Base-by-base conservation (phyloP, 2,797 vertebrate species). In the Bufotes viridis region DNA sequence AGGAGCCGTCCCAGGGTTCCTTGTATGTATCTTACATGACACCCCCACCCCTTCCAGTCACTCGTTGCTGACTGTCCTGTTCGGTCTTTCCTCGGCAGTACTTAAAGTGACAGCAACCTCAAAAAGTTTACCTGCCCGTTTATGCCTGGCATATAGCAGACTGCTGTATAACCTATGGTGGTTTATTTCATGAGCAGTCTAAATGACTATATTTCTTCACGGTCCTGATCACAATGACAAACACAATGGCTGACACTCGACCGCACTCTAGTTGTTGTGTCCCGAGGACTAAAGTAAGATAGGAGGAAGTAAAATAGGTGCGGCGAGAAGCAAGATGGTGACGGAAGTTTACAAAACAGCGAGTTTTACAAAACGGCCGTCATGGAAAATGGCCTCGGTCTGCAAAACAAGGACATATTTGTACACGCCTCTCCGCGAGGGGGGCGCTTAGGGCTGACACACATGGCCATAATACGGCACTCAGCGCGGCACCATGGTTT, bases 341-440 rank as follows among this genome's bases (percentile, higher is more conserved):
- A n/a, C 55, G 74, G 51, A 55, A 13, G 74, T 76, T 76, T 55
- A 49, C 70, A 74, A 42, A 74, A 74, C 70, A 74, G 18, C 34
- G 26, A 29, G 69, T 1, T 34, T 42, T 72, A 74, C 70, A 74
- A 9, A 42, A 42, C 13, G 42, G 20, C 29, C 29, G 17, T 42
- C 6, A 9, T 20, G 10, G 70, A 74, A 20, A 74, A 15, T 34
- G 17, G 15, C n/a, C 74, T 53, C 15, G 20, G 22, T 1, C 15
- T 76, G 74, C 49, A n/a, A 76, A 76, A 53, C 74, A 53, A 20
- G 29, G 29, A 72, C 9, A 72, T 72, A 42, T 18, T 18, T 42
- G 29, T 53, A 76, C 12, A 53, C 20, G 49, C 12, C 10, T 15
- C 49, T 24, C 42, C 0, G 42, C 6, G 42, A 42, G 42, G 42